Evolutionary conservation across 2,113 vertebrate genomes (phyloP).

Genomic region (Boleophthalmus pectinirostris): DNA sequence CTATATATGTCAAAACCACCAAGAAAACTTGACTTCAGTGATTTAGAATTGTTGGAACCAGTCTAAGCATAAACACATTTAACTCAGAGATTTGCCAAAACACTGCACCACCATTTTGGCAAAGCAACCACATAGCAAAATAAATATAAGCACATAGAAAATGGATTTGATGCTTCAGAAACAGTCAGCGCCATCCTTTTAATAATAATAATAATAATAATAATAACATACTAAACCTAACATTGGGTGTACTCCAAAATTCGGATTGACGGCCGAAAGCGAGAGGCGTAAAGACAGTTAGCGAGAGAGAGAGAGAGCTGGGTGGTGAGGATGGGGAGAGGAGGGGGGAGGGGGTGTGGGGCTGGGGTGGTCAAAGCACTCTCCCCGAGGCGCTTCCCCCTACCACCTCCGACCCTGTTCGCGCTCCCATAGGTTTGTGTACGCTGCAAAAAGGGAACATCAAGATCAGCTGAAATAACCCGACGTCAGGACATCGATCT

Average conservation of each 20-base stretch:
- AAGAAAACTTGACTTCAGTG: too few relatives aligned
- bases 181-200: constrained; percentile 42
- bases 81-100: constrained; percentile 34
- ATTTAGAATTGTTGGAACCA: neutral
- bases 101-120: constrained; percentile 49
- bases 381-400: constrained; percentile 16
- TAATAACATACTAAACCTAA: constrained; percentile 60
- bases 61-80: neutral
- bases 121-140: constrained; percentile 21
- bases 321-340: neutral
- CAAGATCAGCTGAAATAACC: neutral
- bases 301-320: constrained; percentile 50
- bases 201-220: too few relatives aligned
- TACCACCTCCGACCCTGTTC: constrained; percentile 32
- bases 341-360: neutral
- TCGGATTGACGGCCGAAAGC: constrained; percentile 54
- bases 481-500: neutral
- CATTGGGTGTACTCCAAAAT: constrained; percentile 30
- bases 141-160: constrained; percentile 12
- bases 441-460: neutral
- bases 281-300: constrained; percentile 52
- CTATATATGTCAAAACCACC: too few relatives aligned
- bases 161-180: constrained; percentile 37
- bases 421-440: constrained; percentile 18
- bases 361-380: constrained; percentile 12